phyloP scores from a whole-genome alignment of 2,113 vertebrate species.

The Vanacampus margaritifer region DNA sequence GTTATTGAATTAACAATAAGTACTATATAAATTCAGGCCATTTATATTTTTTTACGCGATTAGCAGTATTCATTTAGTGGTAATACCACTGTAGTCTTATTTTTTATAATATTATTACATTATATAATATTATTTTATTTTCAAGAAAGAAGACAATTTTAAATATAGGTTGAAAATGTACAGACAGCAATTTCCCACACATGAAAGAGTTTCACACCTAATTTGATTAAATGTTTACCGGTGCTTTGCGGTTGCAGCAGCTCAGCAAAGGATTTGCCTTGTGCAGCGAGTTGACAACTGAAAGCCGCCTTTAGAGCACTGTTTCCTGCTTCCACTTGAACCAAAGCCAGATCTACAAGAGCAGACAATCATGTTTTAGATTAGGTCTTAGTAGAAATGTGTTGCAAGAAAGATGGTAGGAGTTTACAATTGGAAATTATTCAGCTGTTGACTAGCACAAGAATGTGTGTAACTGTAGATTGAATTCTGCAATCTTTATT shows the following conservation, averaged over 20 bases:
- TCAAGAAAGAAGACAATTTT: neutral
- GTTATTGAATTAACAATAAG: too few relatives aligned
- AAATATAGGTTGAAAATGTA: neutral
- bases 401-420: neutral
- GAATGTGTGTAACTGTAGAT: neutral
- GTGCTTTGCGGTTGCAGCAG: slow-evolving; percentile 83
- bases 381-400: neutral
- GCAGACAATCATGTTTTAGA: neutral
- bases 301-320: slow-evolving; percentile 83
- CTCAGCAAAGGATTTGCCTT: slow-evolving; percentile 82
- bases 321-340: slow-evolving; percentile 84
- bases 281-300: slow-evolving; percentile 79
- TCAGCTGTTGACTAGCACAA: neutral
- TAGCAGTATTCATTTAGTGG: too few relatives aligned
- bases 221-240: slow-evolving; percentile 65
- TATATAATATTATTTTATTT: too few relatives aligned
- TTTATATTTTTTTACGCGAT: too few relatives aligned
- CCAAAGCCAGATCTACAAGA: slow-evolving; percentile 71
- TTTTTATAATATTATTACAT: too few relatives aligned
- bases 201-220: neutral
- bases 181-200: neutral
- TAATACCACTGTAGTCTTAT: too few relatives aligned
- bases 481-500: neutral
- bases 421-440: neutral
- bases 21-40: too few relatives aligned